Evolutionary conservation across 2,113 vertebrate genomes (phyloP).

Genomic region (Petrocephalus zakoni): DNA sequence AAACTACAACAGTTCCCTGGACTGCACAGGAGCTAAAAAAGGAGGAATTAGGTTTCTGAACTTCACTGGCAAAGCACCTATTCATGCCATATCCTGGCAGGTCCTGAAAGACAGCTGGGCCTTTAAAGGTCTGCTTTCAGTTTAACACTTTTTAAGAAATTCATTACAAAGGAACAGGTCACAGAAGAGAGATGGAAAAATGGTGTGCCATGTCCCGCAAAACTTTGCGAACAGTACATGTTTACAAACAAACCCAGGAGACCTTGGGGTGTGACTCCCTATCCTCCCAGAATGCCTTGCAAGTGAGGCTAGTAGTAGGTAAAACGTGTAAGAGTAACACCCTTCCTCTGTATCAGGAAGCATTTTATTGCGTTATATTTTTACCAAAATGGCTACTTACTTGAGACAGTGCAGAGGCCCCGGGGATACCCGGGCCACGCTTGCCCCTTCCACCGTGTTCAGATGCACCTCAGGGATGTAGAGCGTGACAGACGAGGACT

Average conservation of each 20-base stretch:
- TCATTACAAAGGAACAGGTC: not conserved
- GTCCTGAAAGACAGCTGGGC: not conserved
- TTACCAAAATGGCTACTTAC: slow-evolving; percentile 57
- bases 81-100: not conserved
- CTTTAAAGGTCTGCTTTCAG: not conserved
- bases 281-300: not conserved
- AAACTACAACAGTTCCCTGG: too few relatives aligned
- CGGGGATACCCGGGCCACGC: slow-evolving; percentile 75
- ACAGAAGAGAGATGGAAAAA: not conserved
- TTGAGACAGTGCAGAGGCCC: slow-evolving; percentile 94
- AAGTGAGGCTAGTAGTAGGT: not conserved
- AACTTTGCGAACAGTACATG: not conserved
- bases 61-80: too few relatives aligned
- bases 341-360: not conserved
- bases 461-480: slow-evolving; percentile 94
- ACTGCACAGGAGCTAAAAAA: too few relatives aligned
- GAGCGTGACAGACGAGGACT: slow-evolving; percentile 87
- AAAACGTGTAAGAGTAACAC: not conserved
- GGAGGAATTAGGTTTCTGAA: too few relatives aligned
- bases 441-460: slow-evolving; percentile 80
- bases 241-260: not conserved
- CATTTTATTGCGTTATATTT: too few relatives aligned
- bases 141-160: not conserved
- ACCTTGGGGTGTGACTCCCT: not conserved
- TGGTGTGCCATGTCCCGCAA: not conserved